Evolutionary conservation across 2,888 invertebrate species (phyloP), one percentile per base, ranked within the genome.

Genomic region (Agrochola litura): DNA sequence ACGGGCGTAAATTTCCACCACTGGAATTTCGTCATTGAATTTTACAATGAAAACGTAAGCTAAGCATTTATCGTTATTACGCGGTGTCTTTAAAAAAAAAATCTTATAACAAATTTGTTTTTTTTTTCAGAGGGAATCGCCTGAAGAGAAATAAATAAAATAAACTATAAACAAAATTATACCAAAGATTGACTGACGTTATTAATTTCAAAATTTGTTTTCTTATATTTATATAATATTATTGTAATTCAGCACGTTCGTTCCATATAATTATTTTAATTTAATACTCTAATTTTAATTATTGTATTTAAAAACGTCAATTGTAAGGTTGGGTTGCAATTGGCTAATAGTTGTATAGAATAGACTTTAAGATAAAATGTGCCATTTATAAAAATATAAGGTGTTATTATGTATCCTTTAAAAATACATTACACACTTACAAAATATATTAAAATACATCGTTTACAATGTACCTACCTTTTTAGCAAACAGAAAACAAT

Each of bases 321-420:
- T 95, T 94, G 95, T 93, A 96, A 95, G 96, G 96, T 95, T 96
- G 96, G 96, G 96, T 94, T 96, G 89, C 95, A 93, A 94, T 95
- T 95, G 95, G 90, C 94, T 84, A 68, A 88, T 92, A 92, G 88
- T 84, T 88, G 80, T 93, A 92, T 94, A 94, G 67, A 89, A 92
- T 94, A 93, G 92, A 81, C 64, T 78, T 77, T 93, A 94, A 93
- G 92, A 85, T 92, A 89, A 92, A 88, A 91, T 92, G 95, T 95
- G 95, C 95, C 95, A 95, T 86, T 85, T 91, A 91, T 80, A 85
- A 77, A 81, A 56, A 16, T 79, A 60, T 87, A 85, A 79, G 78
- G 77, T 67, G 49, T 64, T 73, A 67, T 69, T 68, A 66, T 79
- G 73, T 86, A 68, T 54, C 64, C 60, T 19, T 64, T 22, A 67